Percentiles rank a stretch among this genome's conserved stretches.
Evolutionary conservation across 2,113 vertebrate species (phyloP).

Genomic region (Daboia siamensis): DNA sequence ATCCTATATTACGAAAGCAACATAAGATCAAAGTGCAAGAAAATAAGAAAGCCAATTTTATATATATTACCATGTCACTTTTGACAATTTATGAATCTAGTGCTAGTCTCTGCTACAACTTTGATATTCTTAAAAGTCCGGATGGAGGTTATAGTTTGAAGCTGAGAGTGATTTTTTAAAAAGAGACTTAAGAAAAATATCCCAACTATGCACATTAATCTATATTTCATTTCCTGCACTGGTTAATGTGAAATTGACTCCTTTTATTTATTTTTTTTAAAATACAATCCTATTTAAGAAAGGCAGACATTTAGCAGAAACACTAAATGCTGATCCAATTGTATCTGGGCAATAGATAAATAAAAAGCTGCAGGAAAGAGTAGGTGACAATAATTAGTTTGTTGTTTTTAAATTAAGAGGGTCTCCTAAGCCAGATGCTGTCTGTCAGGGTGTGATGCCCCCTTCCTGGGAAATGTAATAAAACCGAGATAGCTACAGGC

Average conservation of each 20-base stretch:
- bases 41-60: neutral
- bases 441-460: slow-evolving; percentile 61
- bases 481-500: slow-evolving; percentile 51
- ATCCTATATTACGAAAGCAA: neutral
- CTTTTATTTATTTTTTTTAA: neutral
- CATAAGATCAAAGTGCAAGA: neutral
- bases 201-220: neutral
- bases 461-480: slow-evolving; percentile 69
- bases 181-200: neutral
- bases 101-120: neutral
- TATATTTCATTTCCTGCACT: neutral
- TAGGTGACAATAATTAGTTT: slow-evolving; percentile 71
- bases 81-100: neutral
- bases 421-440: slow-evolving; percentile 72
- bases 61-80: neutral
- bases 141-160: neutral
- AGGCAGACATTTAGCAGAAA: slow-evolving; percentile 13
- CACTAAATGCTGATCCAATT: slow-evolving; percentile 47
- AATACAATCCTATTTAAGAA: slow-evolving; percentile 22
- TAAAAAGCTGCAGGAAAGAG: slow-evolving; percentile 63
- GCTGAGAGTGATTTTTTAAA: neutral
- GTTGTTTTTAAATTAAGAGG: slow-evolving; percentile 69
- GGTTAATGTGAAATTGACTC: neutral
- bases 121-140: neutral
- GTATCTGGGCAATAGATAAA: slow-evolving; percentile 35